Conservation (phyloP, 2,888 invertebrate species). For the Aphidoletes aphidimyza region DNA sequence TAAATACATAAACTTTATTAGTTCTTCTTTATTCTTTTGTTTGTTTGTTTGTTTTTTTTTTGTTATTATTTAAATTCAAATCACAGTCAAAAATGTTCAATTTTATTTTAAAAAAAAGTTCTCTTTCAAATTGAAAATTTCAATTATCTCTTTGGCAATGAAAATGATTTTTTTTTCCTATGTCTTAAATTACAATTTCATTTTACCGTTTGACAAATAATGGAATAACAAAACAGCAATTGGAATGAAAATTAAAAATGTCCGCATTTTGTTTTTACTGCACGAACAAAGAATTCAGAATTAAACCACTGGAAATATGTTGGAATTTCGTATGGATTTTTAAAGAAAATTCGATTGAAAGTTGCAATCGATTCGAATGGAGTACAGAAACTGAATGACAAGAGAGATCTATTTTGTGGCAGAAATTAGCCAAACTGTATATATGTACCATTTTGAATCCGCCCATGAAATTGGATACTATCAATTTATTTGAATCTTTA, state of each 20-base stretch:
- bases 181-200: neutral
- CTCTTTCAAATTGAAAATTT: neutral
- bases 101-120: neutral
- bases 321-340: neutral
- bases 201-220: slow-evolving; percentile 23
- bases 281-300: no score
- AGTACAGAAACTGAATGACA: neutral
- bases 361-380: neutral
- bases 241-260: neutral
- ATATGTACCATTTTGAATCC: neutral
- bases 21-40: no score
- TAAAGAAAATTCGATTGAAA: neutral
- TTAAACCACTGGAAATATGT: no score
- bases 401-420: neutral
- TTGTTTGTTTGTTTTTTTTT: no score
- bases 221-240: slow-evolving; percentile 18
- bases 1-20: neutral
- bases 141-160: neutral
- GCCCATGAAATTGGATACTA: neutral
- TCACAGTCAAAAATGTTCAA: neutral
- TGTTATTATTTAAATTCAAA: neutral
- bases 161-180: neutral
- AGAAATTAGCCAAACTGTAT: neutral
- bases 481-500: neutral
- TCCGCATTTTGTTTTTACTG: neutral